Evolutionary conservation across 2,113 vertebrate species (phyloP), one percentile per base, ranked within the genome.

Genomic region (Myxocyprinus asiaticus): DNA sequence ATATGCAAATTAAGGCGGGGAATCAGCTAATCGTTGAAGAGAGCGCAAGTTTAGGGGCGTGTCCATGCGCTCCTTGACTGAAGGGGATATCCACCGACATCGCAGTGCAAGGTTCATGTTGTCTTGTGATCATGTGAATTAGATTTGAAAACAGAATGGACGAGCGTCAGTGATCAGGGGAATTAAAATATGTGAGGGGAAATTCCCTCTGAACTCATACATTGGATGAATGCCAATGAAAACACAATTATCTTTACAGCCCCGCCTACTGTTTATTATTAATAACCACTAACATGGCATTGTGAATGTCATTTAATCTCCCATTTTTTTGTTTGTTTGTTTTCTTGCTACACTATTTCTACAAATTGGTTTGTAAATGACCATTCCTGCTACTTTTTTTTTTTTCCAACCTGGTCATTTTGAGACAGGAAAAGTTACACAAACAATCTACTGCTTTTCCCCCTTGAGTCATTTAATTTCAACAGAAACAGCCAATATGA

Each of bases 111-210:
- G 8, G 59, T 65, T 76, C 59, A 9, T 64, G 59, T 61, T 47
- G 50, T 51, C 47, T 33, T n/a, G 0, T 22, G 12, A 42, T 56
- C 67, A 73, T 72, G 48, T 33, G 22, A 33, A 33, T 12, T n/a
- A 10, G 17, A 9, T 74, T 64, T 64, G 70, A 51, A 33, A 70
- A 83, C 80, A 80, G 7, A 61, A 10, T 71, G 84, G 51, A 50
- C n/a, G 67, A 81, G 82, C 91, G 91, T 92, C 88, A 71, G 11
- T 33, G 86, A 33, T 33, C 22, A 33, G 22, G 22, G 22, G 22
- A 33, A 33, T 33, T 1, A 33, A 81, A 72, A 3, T 86, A 88
- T 85, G 70, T 73, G 78, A 61, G 53, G 11, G 85, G 89, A 88
- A 62, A 55, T 68, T 89, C 85, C 86, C 83, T 10, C 7, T 65